Evolutionary conservation across 2,797 vertebrate species (phyloP), one percentile per base, ranked within the genome.

Genomic region (Loris lydekkerianus): DNA sequence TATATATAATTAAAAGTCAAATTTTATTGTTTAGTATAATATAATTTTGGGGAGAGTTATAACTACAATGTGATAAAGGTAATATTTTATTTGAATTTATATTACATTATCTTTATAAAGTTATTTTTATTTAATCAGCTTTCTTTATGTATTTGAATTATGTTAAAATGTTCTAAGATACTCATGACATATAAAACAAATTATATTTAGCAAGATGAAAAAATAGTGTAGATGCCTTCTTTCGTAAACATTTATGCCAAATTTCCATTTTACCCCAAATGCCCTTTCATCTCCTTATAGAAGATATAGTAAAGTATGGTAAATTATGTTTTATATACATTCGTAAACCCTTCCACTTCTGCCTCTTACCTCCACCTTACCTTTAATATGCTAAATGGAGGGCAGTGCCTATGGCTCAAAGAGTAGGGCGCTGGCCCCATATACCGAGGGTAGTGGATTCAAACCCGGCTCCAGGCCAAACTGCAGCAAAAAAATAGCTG

Each of bases 91-190:
- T 49, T 76, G 31, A 81, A 53, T 8, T 82, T 6, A 60, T 65
- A 53, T 25, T 70, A 60, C 69, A 86, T 53, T 60, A 25, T 53
- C 58, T 75, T 94, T 69, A 15, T 65, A 84, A 88, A 21, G 40
- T 60, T 53, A 27, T 73, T 92, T 91, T 78, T 93, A 25, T 76
- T 40, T 63, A 86, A 70, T 90, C n/a, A 69, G 49, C 61, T 91
- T 63, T 72, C 56, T 78, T 83, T 29, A 83, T 84, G 78, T 85
- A 89, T 80, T 85, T 84, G 15, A 17, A 29, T 89, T 92, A 81
- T 85, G 29, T 75, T 75, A 18, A 72, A 81, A 46, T 81, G 25
- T 85, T 34, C 37, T 72, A 34, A 92, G 70, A 69, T 60, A 70
- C 29, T 56, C 93, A 67, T 78, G 10, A 3, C 18, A 85, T 89